Evolutionary conservation across 1,140 invertebrate species (phyloP), one percentile per base, ranked within the genome.

Genomic region (Dinothrombium tinctorium): DNA sequence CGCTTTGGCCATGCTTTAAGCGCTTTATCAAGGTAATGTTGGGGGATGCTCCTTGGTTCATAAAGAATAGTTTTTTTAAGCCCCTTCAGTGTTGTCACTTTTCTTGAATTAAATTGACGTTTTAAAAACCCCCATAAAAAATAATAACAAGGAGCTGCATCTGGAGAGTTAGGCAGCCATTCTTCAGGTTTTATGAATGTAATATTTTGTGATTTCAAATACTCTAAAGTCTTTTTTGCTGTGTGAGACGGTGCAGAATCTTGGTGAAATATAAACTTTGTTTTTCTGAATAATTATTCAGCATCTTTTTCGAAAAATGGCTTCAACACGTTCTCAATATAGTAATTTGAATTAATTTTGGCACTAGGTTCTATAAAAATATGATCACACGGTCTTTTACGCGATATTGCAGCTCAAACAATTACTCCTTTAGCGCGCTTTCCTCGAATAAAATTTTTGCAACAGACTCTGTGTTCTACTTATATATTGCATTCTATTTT

Each of bases 131-230:
- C 31, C n/a, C 25, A 46, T 12, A 43, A 15, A 3, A 2, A 43
- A 46, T 35, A 40, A 43, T 46, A 36, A 6, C 28, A n/a, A 19
- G 31, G 19, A 11, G 31, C 19, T n/a, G 38, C 38, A 26, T 43
- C 37, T 8, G 35, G 37, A 3, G 23, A 39, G 15, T 12, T 4
- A 21, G 23, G 37, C 24, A 24, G 3, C 37, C 41, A 36, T 9
- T 40, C 19, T 12, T 32, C 6, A 4, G 23, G 43, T 41, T 11
- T n/a, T 9, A 41, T 20, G 19, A 31, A n/a, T 5, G 14, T 29
- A 4, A 41, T 37, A 15, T 25, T 9, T 5, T 31, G 4, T 17
- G 3, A 9, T 21, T 39, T 25, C 4, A 39, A 25, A 14, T 15
- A 41, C 14, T 29, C 39, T 4, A 41, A 11, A 3, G 39, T 41